phyloP scores from a whole-genome alignment of 2,113 vertebrate species.

The Alethe castanea region DNA sequence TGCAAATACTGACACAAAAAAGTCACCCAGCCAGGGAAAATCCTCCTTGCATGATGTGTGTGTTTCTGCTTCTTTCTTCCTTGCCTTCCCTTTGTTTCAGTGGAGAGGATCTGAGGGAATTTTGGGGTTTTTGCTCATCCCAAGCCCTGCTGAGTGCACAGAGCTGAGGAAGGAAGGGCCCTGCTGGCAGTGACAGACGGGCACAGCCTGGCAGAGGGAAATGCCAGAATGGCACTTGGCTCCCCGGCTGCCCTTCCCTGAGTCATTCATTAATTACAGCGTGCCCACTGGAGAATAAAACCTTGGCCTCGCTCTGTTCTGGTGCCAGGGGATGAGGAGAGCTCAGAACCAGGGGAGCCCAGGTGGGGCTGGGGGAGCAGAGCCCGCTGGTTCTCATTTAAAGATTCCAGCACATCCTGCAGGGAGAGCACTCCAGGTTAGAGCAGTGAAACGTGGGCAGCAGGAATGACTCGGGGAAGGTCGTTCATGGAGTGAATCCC shows the following conservation, averaged over 20 bases:
- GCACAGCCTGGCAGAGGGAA: conserved; percentile 17
- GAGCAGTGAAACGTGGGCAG: fast-evolving
- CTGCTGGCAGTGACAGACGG: conserved; percentile 15
- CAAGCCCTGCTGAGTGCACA: neutral
- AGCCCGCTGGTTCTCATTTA: fast-evolving
- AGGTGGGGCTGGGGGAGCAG: neutral
- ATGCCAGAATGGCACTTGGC: conserved; percentile 15
- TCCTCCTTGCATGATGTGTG: neutral
- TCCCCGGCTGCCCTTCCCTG: neutral
- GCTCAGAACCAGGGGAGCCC: neutral
- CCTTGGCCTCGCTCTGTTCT: neutral
- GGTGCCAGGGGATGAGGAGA: neutral
- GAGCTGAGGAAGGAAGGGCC: neutral
- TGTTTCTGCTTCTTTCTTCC: neutral
- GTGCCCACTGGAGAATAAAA: conserved; percentile 23
- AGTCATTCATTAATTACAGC: conserved; percentile 61
- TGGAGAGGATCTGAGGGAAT: neutral
- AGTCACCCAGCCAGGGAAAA: neutral
- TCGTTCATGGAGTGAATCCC: fast-evolving
- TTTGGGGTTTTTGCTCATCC: neutral
- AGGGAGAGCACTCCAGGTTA: fast-evolving
- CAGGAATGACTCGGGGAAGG: fast-evolving
- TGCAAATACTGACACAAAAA: neutral
- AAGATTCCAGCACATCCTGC: fast-evolving
- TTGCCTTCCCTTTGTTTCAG: neutral